Conservation (phyloP, 2,888 invertebrate genomes). For the Epistrophe eligans region DNA sequence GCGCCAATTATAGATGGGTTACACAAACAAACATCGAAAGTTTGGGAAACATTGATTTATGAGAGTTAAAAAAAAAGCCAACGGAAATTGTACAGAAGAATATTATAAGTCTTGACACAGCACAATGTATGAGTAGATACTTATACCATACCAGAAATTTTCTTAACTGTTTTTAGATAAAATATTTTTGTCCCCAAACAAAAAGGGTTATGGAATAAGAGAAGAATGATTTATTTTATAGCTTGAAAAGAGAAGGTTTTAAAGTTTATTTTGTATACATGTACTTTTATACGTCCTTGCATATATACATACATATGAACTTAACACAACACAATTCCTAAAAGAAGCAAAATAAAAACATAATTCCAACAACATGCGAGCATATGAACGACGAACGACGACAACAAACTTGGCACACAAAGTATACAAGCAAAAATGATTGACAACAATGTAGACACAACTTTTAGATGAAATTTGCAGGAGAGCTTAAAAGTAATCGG, state of each 20-base stretch:
- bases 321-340: too few relatives aligned
- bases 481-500: background rate
- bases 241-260: background rate
- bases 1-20: too few relatives aligned
- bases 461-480: background rate
- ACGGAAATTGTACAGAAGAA: too few relatives aligned
- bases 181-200: background rate
- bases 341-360: constrained; percentile 21
- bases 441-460: constrained; percentile 5
- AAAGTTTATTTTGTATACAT: background rate
- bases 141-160: too few relatives aligned
- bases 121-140: too few relatives aligned
- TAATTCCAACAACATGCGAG: background rate
- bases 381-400: constrained; percentile 4
- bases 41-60: too few relatives aligned
- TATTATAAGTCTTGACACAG: too few relatives aligned
- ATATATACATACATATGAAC: background rate
- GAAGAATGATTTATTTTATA: background rate
- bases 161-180: background rate
- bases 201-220: background rate
- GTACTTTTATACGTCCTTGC: background rate
- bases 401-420: constrained; percentile 18
- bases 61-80: too few relatives aligned
- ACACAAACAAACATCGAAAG: too few relatives aligned
- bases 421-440: constrained; percentile 8